These are phyloP conservation scores for Sphaerodactylus townsendi DNA, from an alignment of 2,113 vertebrate species.

Conservation along the genomic window DNA sequence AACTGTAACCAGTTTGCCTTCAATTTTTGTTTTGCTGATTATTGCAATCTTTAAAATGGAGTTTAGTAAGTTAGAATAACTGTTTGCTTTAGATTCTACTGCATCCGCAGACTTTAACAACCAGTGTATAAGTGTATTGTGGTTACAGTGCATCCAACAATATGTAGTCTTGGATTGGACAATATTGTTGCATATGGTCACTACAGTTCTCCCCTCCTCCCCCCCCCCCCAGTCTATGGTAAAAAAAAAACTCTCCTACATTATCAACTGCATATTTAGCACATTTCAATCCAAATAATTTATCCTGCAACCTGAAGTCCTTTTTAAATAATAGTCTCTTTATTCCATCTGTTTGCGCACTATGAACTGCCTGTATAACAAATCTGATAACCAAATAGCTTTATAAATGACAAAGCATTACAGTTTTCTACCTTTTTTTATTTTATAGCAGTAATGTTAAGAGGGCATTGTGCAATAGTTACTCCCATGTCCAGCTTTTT, in stretches of 20 bases:
- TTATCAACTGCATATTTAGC: conserved; percentile 58
- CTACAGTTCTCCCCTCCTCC: conserved; percentile 55
- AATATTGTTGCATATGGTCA: conserved; percentile 55
- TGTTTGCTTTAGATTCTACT: conserved; percentile 61
- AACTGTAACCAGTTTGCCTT: conserved; percentile 70
- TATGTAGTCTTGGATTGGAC: conserved; percentile 53
- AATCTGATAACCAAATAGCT: conserved; percentile 75
- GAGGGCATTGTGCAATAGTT: conserved; percentile 87
- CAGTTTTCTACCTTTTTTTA: conserved; percentile 66
- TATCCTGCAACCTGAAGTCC: conserved; percentile 62
- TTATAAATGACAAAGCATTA: conserved; percentile 74
- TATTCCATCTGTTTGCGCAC: conserved; percentile 72
- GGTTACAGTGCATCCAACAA: conserved; percentile 60
- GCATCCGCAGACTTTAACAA: conserved; percentile 68
- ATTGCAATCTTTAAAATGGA: conserved; percentile 67
- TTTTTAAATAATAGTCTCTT: conserved; percentile 55
- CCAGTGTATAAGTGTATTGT: conserved; percentile 56
- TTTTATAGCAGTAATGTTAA: conserved; percentile 80
- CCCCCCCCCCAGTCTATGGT: conserved; percentile 34
- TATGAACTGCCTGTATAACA: conserved; percentile 79
- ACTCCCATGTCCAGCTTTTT: conserved; percentile 75
- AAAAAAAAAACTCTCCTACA: conserved; percentile 43
- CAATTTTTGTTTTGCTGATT: conserved; percentile 73
- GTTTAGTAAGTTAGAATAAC: conserved; percentile 70
- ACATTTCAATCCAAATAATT: conserved; percentile 64